Evolutionary conservation across 2,113 vertebrate species (phyloP), one percentile per base, ranked within the genome.

Genomic region (Camelus dromedarius): DNA sequence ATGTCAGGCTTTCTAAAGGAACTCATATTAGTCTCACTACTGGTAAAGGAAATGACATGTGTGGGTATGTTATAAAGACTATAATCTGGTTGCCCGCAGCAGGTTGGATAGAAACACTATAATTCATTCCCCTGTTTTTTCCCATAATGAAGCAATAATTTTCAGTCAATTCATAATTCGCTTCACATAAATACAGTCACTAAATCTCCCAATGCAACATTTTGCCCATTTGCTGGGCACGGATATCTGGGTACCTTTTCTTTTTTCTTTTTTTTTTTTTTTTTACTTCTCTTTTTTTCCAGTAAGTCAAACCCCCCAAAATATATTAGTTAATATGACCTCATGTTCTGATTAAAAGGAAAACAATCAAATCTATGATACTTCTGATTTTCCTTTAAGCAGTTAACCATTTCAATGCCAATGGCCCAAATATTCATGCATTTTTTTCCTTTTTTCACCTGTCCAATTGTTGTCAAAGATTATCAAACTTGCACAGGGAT

Each of bases 381-480:
- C 70, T 80, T 67, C 22, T 28, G 89, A 50, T 95, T 95, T 90
- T 79, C 91, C 77, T 94, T 85, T 80, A 46, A 88, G 50, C 32
- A 93, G 75, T 96, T 97, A 97, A 97, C 93, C 77, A 89, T 91
- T 96, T 8, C 69, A 70, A 66, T 54, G 42, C 48, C 72, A 38
- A 20, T 5, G 12, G 4, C 26, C 56, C 89, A 89, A 93, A 60
- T 73, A 70, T 52, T 70, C 20, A 54, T 52, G 5, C 56, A 4
- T 52, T 32, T 42, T 58, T 35, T 14, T 3, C 5, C 4, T 7
- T 28, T 35, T 75, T 73, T 54, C 10, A 64, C 13, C 50, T 6
- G 1, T 52, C 22, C 52, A 76, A 50, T 28, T 42, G 18, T 89
- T 58, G 46, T 72, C 91, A 89, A 80, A 96, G 48, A 77, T 54